Evolutionary conservation across 2,797 vertebrate species (phyloP).

Genomic region (Carapus acus): DNA sequence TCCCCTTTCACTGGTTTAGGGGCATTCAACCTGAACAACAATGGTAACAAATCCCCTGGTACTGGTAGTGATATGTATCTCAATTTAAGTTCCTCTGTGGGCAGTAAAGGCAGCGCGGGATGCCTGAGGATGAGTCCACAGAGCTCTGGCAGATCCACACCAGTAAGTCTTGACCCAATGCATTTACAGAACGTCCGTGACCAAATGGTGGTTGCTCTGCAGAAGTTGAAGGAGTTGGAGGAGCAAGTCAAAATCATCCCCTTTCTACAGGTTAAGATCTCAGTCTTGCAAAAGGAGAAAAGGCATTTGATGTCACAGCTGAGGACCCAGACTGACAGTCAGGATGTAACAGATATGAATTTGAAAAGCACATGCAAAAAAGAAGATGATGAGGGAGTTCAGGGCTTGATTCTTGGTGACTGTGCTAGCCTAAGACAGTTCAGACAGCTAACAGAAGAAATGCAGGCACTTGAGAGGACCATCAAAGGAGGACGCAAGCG

Average conservation of each 20-base stretch:
- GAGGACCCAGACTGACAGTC: constrained; percentile 69
- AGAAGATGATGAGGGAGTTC: constrained; percentile 50
- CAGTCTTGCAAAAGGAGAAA: constrained; percentile 92
- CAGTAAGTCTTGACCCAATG: constrained; percentile 78
- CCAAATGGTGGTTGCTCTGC: constrained; percentile 93
- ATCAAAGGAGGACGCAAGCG: constrained; percentile 76
- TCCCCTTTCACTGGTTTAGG: constrained; percentile 81
- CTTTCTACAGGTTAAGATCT: constrained; percentile 92
- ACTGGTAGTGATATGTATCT: constrained; percentile 57
- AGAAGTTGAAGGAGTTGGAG: constrained; percentile 91
- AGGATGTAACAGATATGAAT: constrained; percentile 56
- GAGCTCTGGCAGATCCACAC: constrained; percentile 84
- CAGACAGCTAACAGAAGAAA: constrained; percentile 80
- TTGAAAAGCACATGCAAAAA: constrained; percentile 73
- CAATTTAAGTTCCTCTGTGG: constrained; percentile 74
- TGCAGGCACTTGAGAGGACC: constrained; percentile 82
- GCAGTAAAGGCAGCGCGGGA: constrained; percentile 68
- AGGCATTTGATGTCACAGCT: constrained; percentile 81
- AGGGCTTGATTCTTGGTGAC: constrained; percentile 61
- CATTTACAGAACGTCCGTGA: constrained; percentile 93
- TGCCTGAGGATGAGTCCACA: constrained; percentile 83
- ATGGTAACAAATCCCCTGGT: constrained; percentile 73
- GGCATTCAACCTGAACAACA: constrained; percentile 75
- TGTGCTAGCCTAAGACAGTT: constrained; percentile 76
- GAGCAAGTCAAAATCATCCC: constrained; percentile 95